Conservation (phyloP, 37 sponge, comb jelly and placozoan species). For the Cliona cf. orientalis region DNA sequence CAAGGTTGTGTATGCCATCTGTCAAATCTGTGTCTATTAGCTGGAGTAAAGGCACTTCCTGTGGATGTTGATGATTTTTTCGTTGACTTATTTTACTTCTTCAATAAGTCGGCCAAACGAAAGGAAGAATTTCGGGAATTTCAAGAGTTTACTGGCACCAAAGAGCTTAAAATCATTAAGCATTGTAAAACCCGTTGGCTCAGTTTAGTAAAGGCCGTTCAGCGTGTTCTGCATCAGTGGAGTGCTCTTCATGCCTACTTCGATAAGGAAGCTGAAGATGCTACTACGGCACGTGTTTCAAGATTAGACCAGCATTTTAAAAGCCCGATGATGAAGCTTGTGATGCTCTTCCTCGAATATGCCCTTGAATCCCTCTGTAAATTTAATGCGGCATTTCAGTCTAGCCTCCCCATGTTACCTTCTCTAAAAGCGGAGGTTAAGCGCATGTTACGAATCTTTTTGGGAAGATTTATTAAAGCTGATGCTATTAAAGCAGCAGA, state of each 20-base stretch:
- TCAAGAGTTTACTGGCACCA: constrained; percentile 36
- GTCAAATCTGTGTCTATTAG: constrained; percentile 24
- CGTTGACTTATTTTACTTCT: constrained; percentile 36
- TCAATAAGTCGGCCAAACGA: constrained; percentile 32
- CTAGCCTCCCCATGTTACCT: constrained; percentile 29
- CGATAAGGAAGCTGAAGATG: constrained; percentile 28
- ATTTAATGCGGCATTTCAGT: constrained; percentile 46
- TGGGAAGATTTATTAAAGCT: constrained; percentile 27
- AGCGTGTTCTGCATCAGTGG: constrained; percentile 52
- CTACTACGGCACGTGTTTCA: constrained; percentile 15
- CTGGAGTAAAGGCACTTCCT: constrained; percentile 32
- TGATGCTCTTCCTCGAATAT: constrained; percentile 16
- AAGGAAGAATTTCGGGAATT: constrained; percentile 37
- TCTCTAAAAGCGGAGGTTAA: constrained; percentile 26
- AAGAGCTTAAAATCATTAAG: constrained; percentile 28
- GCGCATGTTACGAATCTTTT: constrained; percentile 7
- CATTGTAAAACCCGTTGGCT: constrained; percentile 50
- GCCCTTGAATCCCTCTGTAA: constrained; percentile 33
- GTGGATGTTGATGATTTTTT: constrained; percentile 40
- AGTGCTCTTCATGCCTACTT: constrained; percentile 27
- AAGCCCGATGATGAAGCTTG: constrained; percentile 3
- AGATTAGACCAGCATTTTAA: constrained; percentile 33
- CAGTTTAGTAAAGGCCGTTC: constrained; percentile 16
- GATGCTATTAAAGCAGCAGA: constrained; percentile 9
- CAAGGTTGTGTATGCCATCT: constrained; percentile 50